A percentile compares a stretch with the other conserved stretches of the same genome.
phyloP scores from a whole-genome alignment of 2,888 invertebrate genomes.

The Antheraea assamensis region DNA sequence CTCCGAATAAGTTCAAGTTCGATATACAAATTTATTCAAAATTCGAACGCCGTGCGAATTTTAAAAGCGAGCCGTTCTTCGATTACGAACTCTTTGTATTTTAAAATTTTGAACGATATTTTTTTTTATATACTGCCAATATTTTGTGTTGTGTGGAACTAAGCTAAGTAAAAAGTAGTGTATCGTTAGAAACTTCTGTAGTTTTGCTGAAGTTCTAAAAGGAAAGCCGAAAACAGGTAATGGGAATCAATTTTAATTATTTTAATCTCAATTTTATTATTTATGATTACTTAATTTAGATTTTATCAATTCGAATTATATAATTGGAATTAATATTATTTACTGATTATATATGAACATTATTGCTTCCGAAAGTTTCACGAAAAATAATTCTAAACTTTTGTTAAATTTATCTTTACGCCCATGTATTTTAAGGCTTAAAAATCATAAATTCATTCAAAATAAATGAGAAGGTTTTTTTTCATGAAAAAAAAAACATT shows the following conservation, averaged over 20 bases:
- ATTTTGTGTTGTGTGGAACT: conserved; percentile 20
- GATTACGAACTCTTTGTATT: background rate
- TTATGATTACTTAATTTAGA: background rate
- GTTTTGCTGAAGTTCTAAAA: conserved; percentile 31
- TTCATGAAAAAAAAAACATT: too few species aligned
- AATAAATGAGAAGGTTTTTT: too few species aligned
- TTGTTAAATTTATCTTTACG: too few species aligned
- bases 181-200: conserved; percentile 20
- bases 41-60: conserved; percentile 27
- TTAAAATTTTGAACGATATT: background rate
- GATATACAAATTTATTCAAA: conserved; percentile 33
- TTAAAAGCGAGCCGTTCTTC: background rate
- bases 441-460: too few species aligned
- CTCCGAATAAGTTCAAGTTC: conserved; percentile 50
- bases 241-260: conserved; percentile 19
- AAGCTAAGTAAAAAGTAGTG: conserved; percentile 27
- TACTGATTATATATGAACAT: background rate
- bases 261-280: background rate
- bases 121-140: background rate
- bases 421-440: too few species aligned
- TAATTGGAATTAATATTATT: background rate
- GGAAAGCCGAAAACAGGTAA: conserved; percentile 34
- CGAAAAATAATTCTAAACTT: background rate
- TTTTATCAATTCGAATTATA: background rate
- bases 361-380: background rate